Conservation (phyloP, 2,113 vertebrate genomes). For the Chaetorhynchus papuensis region DNA sequence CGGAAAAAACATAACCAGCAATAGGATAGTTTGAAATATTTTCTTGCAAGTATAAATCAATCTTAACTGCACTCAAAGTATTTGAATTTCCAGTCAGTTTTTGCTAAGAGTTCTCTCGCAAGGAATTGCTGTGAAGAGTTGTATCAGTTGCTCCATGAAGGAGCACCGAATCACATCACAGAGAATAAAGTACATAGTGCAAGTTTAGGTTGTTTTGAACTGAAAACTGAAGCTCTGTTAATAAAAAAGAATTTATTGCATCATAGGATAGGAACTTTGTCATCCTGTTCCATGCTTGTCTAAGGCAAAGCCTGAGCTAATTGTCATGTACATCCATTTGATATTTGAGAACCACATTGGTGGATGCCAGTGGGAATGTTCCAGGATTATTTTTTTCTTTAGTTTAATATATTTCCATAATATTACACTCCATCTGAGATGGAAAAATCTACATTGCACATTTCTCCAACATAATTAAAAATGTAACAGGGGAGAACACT, state of each 20-base stretch:
- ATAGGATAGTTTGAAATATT: not conserved
- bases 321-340: constrained; percentile 7
- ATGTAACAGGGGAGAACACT: not conserved
- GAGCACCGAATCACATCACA: not conserved
- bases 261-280: constrained; percentile 23
- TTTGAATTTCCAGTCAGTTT: not conserved
- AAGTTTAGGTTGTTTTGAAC: not conserved
- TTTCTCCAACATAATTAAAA: not conserved
- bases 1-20: not conserved
- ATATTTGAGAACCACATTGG: constrained; percentile 6
- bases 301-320: constrained; percentile 10
- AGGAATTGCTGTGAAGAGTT: not conserved
- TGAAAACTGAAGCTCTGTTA: not conserved
- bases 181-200: not conserved
- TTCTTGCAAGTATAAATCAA: not conserved
- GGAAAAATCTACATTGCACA: not conserved
- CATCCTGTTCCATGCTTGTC: not conserved
- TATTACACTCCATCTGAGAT: not conserved
- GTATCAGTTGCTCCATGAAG: not conserved
- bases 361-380: not conserved
- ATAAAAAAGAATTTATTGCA: not conserved
- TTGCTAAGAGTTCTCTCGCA: not conserved
- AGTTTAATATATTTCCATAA: not conserved
- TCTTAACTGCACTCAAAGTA: not conserved
- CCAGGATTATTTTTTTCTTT: not conserved